Percentiles rank a stretch among this genome's conserved stretches.
Evolutionary conservation across 2,113 vertebrate species (phyloP).

Genomic region (Pachyramphus minor): DNA sequence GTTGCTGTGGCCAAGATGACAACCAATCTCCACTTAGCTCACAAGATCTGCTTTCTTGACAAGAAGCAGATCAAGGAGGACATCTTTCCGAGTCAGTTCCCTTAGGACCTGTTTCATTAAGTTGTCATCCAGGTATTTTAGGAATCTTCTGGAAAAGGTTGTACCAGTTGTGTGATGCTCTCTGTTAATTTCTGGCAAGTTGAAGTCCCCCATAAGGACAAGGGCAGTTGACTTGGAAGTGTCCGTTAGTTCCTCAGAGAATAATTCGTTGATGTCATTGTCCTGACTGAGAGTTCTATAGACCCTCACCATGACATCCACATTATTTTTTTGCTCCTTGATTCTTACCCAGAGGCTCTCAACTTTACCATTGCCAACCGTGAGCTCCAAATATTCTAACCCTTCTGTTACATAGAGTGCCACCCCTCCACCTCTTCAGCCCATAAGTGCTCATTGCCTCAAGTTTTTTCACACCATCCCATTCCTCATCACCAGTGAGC

Average conservation of each 20-base stretch:
- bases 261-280: not conserved
- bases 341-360: not conserved
- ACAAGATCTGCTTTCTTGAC: too few relatives aligned
- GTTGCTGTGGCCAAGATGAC: too few relatives aligned
- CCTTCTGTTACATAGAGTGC: not conserved
- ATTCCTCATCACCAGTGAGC: not conserved
- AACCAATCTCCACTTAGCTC: too few relatives aligned
- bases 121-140: too few relatives aligned
- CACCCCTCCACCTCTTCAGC: not conserved
- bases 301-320: not conserved
- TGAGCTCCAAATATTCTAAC: not conserved
- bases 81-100: too few relatives aligned
- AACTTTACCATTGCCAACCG: not conserved
- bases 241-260: not conserved
- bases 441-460: not conserved
- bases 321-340: not conserved
- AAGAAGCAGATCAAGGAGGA: too few relatives aligned
- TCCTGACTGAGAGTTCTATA: not conserved
- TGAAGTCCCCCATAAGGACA: not conserved
- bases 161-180: not conserved
- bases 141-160: too few relatives aligned
- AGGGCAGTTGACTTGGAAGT: not conserved
- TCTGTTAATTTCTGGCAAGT: not conserved
- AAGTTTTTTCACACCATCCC: not conserved
- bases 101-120: too few relatives aligned